Evolutionary conservation across 2,797 vertebrate species (phyloP), one percentile per base, ranked within the genome.

Genomic region (Gymnodraco acuticeps): DNA sequence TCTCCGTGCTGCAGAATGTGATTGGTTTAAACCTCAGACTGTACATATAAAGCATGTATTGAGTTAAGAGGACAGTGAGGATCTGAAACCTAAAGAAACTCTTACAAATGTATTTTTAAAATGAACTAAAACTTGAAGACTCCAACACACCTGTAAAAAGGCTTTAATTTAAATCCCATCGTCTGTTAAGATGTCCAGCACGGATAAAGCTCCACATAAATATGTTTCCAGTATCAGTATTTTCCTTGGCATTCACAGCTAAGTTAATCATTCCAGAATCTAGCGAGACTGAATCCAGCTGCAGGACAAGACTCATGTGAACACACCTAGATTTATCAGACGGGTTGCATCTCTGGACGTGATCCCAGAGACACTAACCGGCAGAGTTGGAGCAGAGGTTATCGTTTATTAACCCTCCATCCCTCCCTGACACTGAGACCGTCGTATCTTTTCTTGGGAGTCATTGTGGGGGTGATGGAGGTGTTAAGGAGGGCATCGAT

Each of bases 211-310:
- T 38, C n/a, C 17, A 3, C 33, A 70, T 60, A 84, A 81, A 71
- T 60, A 31, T 1, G 33, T 81, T 67, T 78, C 56, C 74, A 58
- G 59, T 70, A 63, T 84, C 81, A 23, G 47, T 66, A 53, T 62
- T 81, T 70, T 53, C 31, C 43, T 62, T 73, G 74, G 77, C 62
- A 56, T 82, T 78, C 62, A 68, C 78, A 70, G 60, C 59, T 41
- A 61, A 58, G 42, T 83, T 81, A 80, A 86, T 85, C 78, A 78
- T 80, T 63, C 63, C 81, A 85, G 88, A 92, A 93, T 91, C 87
- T 51, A 60, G 75, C 14, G 6, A 55, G 62, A 73, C 63, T 63
- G 66, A 58, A 55, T 78, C 63, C 83, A 66, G 83, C 87, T 87
- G 83, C 63, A 58, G 67, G 60, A 73, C 1, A 4, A 23, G 64